phyloP scores from a whole-genome alignment of 2,113 vertebrate genomes.

The Stegostoma tigrinum region DNA sequence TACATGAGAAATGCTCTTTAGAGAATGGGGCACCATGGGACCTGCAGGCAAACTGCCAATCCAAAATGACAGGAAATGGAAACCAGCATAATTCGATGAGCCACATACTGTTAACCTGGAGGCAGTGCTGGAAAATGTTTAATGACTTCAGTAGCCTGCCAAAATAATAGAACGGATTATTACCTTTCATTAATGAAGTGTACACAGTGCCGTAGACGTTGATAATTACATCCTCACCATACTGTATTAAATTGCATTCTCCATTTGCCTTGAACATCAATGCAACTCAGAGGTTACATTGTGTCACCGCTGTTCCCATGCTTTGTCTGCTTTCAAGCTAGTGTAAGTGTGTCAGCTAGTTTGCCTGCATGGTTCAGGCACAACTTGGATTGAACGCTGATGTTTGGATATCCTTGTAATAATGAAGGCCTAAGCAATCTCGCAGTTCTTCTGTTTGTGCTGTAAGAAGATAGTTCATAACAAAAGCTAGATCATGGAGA shows the following conservation, averaged over 20 bases:
- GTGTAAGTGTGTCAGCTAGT: neutral
- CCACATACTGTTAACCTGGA: neutral
- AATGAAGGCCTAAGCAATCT: neutral
- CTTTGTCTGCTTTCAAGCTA: neutral
- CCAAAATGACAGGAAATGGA: neutral
- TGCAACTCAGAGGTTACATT: neutral
- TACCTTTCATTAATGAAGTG: neutral
- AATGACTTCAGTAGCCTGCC: neutral
- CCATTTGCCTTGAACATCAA: neutral
- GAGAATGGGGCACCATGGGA: neutral
- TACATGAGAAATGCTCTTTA: neutral
- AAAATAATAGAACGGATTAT: neutral
- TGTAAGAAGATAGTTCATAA: neutral
- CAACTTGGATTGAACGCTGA: neutral
- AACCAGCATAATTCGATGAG: neutral
- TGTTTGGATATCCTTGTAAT: neutral
- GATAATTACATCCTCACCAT: neutral
- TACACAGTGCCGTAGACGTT: neutral
- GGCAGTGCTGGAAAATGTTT: neutral
- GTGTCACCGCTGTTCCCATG: neutral
- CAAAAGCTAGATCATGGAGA: neutral
- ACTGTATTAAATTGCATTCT: neutral
- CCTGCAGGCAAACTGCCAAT: neutral
- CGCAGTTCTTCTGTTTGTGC: neutral
- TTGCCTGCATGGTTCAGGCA: neutral